Evolutionary conservation across 2,888 invertebrate species (phyloP).

Genomic region (Parnassius apollo): DNA sequence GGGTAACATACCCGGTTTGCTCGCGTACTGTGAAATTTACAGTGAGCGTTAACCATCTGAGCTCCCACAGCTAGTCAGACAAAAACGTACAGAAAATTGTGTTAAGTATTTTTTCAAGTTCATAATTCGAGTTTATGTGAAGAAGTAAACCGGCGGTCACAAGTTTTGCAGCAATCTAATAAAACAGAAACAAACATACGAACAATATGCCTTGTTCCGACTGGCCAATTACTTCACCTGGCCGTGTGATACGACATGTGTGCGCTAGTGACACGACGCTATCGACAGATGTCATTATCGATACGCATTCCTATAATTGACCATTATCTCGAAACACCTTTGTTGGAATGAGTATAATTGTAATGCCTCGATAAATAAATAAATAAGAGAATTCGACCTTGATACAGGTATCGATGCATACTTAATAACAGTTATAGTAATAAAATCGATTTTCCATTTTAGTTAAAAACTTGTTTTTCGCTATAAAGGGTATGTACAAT

Average conservation of each 20-base stretch:
- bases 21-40: too few species aligned
- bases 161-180: constrained; percentile 3
- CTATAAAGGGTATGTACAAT: too few species aligned
- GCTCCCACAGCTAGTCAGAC: too few species aligned
- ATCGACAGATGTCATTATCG: constrained; percentile 41
- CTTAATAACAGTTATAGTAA: background rate
- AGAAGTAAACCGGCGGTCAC: too few species aligned
- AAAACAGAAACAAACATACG: constrained; percentile 33
- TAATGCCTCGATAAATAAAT: background rate
- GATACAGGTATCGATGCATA: background rate
- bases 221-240: constrained; percentile 57
- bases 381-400: background rate
- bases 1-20: too few species aligned
- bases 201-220: constrained; percentile 33
- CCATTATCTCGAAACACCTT: constrained; percentile 18
- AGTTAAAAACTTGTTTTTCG: too few species aligned
- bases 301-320: constrained; percentile 26
- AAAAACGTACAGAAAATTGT: too few species aligned
- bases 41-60: too few species aligned
- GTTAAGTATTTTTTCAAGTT: too few species aligned
- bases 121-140: too few species aligned
- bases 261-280: constrained; percentile 33
- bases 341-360: constrained; percentile 5
- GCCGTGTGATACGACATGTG: constrained; percentile 66
- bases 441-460: background rate